These are phyloP conservation scores for Drosophila fulvimacula DNA, from an alignment of 2,888 invertebrate genomes.

Conservation along the genomic window DNA sequence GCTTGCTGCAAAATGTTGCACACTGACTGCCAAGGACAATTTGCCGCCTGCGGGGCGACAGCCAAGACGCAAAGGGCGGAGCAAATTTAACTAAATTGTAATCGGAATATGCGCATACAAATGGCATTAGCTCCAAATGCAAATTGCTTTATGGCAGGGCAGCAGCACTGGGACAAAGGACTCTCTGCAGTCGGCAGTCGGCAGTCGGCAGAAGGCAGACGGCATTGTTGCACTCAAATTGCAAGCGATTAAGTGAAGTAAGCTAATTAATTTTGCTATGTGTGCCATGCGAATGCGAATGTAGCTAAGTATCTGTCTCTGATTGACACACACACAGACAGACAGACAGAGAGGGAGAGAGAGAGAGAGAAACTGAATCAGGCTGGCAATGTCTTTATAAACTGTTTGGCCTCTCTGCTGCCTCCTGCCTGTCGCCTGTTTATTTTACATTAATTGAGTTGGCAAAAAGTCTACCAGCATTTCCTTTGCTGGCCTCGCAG, in stretches of 20 bases:
- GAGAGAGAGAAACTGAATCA: not conserved
- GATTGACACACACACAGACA: constrained; percentile 40
- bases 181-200: constrained; percentile 38
- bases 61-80: constrained; percentile 4
- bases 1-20: constrained; percentile 74
- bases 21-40: constrained; percentile 57
- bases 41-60: constrained; percentile 24
- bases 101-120: constrained; percentile 81
- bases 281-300: constrained; percentile 46
- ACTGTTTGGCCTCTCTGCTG: constrained; percentile 10
- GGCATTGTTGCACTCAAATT: constrained; percentile 75
- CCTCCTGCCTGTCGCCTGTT: constrained; percentile 44
- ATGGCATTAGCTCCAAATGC: constrained; percentile 79
- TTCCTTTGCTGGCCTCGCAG: constrained; percentile 51
- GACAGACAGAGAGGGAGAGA: not conserved
- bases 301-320: constrained; percentile 45
- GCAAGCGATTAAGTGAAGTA: constrained; percentile 80
- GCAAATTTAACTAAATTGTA: constrained; percentile 79
- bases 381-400: constrained; percentile 11
- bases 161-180: constrained; percentile 17
- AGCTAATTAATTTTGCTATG: constrained; percentile 82
- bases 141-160: constrained; percentile 76
- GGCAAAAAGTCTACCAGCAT: constrained; percentile 73
- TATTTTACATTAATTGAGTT: constrained; percentile 81
- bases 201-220: constrained; percentile 32